Conservation (phyloP, 2,888 invertebrate genomes). For the Cynaeus angustus region DNA sequence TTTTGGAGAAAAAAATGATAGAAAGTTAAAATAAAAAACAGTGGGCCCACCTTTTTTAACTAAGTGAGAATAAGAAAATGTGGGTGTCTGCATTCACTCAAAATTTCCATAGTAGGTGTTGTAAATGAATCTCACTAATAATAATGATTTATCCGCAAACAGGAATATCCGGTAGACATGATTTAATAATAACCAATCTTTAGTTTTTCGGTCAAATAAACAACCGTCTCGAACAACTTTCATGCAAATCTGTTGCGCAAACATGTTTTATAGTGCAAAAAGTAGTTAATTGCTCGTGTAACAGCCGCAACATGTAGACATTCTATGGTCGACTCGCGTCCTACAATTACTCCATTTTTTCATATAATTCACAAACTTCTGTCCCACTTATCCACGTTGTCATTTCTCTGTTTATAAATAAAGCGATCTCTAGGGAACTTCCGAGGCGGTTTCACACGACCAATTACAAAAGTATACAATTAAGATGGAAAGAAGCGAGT, state of each 20-base stretch:
- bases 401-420: conserved; percentile 6
- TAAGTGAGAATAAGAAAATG: no score
- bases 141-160: no score
- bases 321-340: conserved; percentile 1
- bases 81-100: no score
- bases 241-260: conserved; percentile 26
- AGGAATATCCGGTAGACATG: no score
- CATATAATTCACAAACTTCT: conserved; percentile 3
- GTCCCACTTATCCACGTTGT: conserved; percentile 15
- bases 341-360: conserved; percentile 35
- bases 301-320: background rate
- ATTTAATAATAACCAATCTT: conserved; percentile 1
- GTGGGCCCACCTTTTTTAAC: no score
- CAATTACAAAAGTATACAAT: conserved; percentile 37
- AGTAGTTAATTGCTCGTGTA: conserved; percentile 26
- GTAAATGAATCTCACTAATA: no score
- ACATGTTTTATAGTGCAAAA: conserved; percentile 21
- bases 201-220: conserved; percentile 1
- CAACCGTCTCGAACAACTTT: conserved; percentile 19
- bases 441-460: conserved; percentile 39
- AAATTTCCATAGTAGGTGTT: no score
- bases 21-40: no score
- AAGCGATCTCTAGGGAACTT: conserved; percentile 38
- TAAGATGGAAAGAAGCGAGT: conserved; percentile 7
- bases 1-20: no score